A percentile compares a stretch with the other conserved stretches of the same genome.
phyloP scores from a whole-genome alignment of 2,113 vertebrate species.

The Anolis sagrei region DNA sequence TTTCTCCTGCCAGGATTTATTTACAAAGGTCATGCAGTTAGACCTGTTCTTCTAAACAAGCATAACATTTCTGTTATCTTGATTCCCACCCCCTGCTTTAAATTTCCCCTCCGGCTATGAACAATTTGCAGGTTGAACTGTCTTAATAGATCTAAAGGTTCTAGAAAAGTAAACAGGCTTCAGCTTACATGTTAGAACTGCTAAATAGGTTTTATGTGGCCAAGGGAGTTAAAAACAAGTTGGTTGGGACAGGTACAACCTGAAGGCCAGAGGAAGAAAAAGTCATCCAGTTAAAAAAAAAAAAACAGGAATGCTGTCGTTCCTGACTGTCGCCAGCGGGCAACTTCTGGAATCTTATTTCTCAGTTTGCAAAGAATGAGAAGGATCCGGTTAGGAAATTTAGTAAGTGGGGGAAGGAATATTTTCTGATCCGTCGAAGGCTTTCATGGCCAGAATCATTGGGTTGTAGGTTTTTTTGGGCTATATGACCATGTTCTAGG shows the following conservation, averaged over 20 bases:
- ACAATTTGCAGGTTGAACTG: not conserved
- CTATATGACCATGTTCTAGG: no score
- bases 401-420: not conserved
- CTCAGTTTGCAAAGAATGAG: not conserved
- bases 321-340: not conserved
- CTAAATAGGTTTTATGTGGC: not conserved
- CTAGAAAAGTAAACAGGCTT: not conserved
- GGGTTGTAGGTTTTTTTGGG: no score
- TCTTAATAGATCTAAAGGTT: conserved; percentile 7
- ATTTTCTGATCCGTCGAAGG: no score
- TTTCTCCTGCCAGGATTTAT: no score
- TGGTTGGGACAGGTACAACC: not conserved
- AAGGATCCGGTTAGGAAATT: not conserved
- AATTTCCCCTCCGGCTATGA: not conserved
- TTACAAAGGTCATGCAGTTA: no score
- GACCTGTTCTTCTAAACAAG: not conserved
- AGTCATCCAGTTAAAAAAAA: not conserved
- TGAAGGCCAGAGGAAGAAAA: not conserved
- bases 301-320: conserved; percentile 4
- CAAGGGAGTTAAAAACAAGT: not conserved
- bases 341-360: not conserved
- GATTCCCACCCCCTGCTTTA: not conserved
- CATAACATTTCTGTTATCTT: not conserved
- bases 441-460: no score
- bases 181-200: not conserved